phyloP scores from a whole-genome alignment of 2,888 invertebrate genomes.

The Rhodophaea formosa region DNA sequence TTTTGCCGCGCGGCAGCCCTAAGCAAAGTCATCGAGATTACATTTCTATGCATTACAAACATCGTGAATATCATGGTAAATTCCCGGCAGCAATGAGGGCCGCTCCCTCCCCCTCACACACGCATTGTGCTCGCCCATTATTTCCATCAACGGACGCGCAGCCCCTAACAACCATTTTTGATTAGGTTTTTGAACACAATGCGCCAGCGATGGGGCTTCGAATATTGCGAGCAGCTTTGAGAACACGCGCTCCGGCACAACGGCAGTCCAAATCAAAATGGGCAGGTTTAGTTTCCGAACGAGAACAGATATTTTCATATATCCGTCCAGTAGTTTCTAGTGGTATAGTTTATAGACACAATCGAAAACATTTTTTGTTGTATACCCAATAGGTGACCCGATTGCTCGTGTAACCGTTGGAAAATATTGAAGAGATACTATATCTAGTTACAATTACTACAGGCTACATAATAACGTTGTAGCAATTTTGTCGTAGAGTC shows the following conservation, averaged over 20 bases:
- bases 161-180: conserved; percentile 11
- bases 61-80: conserved; percentile 3
- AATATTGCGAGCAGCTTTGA: neutral
- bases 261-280: neutral
- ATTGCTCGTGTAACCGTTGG: no score
- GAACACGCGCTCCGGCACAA: neutral
- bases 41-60: conserved; percentile 13
- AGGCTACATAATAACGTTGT: no score
- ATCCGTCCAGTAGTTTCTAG: no score
- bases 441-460: no score
- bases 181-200: conserved; percentile 12
- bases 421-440: no score
- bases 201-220: conserved; percentile 5
- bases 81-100: conserved; percentile 9
- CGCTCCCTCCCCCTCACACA: neutral
- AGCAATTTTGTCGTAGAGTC: no score
- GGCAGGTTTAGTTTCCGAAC: neutral
- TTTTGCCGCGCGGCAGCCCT: neutral
- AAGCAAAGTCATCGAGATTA: conserved; percentile 7
- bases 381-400: no score
- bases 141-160: conserved; percentile 1
- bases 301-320: no score
- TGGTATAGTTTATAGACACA: no score
- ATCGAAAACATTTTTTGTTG: no score
- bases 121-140: conserved; percentile 8